Evolutionary conservation across 2,797 vertebrate species (phyloP), one percentile per base, ranked within the genome.

Genomic region (Acrocephalus scirpaceus): DNA sequence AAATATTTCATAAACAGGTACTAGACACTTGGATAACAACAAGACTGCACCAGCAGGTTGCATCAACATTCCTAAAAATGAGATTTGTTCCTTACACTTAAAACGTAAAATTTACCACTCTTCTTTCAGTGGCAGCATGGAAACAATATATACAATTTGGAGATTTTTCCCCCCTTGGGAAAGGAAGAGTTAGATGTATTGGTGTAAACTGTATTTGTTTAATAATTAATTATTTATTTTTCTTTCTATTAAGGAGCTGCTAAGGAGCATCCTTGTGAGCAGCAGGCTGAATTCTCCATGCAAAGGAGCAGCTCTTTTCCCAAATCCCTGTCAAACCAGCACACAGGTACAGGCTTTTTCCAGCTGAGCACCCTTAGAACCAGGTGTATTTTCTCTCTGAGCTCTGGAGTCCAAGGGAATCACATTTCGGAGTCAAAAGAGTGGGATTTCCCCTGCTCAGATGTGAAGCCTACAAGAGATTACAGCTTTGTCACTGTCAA

Each of bases 401-500:
- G 40, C n/a, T 69, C 51, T 78, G 23, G 30, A 72, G n/a, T 73
- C 36, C 40, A 18, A 18, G 11, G 16, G 12, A 67, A 36, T 71
- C 58, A 34, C 25, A 9, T 44, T 81, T 79, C 53, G 42, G 34
- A 56, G 29, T 48, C 44, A 48, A 27, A 88, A 71, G 21, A 88
- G 16, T 53, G 47, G 30, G 60, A 82, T 74, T 90, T 62, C 23
- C 34, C 70, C 71, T 73, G 32, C 44, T 95, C 12, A 2, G 42
- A 90, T 79, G 15, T 62, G 51, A 66, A 71, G 60, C 23, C 67
- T 94, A 80, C 42, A 71, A 81, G 50, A 3, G 2, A 92, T 90
- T 92, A 44, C 60, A 76, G 67, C 15, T 91, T 82, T 95, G 64
- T 95, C n/a, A 1, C 36, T 89, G 92, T 92, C 90, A 66, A 26